These are phyloP conservation scores for Cephus rjabovi DNA, from an alignment of 2,888 invertebrate genomes.

Conservation along the genomic window DNA sequence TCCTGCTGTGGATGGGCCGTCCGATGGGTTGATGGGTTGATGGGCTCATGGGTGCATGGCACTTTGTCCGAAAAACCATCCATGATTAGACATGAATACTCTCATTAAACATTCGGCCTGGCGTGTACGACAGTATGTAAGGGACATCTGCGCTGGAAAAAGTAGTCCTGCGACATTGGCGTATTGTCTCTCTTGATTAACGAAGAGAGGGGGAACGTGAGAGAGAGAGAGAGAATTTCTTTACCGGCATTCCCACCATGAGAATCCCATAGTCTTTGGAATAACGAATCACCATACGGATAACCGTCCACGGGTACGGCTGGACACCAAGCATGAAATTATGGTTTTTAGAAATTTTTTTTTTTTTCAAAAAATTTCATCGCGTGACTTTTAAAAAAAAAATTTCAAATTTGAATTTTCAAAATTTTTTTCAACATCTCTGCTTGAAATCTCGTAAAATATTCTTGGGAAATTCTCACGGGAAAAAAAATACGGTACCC, in stretches of 20 bases:
- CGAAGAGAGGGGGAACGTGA: background rate
- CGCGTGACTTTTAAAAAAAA: background rate
- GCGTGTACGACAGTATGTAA: conserved; percentile 14
- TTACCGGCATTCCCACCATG: background rate
- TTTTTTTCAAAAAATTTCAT: background rate
- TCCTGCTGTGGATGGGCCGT: background rate
- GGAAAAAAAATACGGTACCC: too few relatives aligned
- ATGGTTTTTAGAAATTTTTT: too few relatives aligned
- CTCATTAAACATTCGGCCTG: conserved; percentile 18
- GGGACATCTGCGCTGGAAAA: conserved; percentile 17
- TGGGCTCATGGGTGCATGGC: background rate
- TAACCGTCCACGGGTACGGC: background rate
- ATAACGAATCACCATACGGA: background rate
- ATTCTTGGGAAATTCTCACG: background rate
- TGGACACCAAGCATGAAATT: too few relatives aligned
- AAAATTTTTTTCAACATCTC: background rate
- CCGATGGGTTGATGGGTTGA: background rate
- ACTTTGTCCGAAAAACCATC: conserved; percentile 10
- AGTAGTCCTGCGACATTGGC: conserved; percentile 7
- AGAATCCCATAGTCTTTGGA: background rate
- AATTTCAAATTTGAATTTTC: background rate
- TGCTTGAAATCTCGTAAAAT: too few relatives aligned
- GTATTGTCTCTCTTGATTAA: background rate
- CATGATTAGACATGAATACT: conserved; percentile 22
- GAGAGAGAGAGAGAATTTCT: background rate